These are phyloP conservation scores for Labrus mixtus DNA, from an alignment of 2,113 vertebrate species.

Conservation along the genomic window DNA sequence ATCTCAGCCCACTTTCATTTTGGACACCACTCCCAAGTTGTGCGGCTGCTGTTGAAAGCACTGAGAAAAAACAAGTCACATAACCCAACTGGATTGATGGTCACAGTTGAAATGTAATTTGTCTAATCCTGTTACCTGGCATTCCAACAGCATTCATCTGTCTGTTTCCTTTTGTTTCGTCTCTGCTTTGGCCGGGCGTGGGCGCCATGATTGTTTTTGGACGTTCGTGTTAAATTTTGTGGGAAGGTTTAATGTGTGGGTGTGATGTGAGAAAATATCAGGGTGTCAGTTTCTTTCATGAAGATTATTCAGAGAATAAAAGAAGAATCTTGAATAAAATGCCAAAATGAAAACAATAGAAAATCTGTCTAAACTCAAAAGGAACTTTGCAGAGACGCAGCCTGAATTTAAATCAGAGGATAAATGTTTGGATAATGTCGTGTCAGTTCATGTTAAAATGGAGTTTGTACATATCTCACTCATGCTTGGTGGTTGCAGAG, in stretches of 20 bases:
- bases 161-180: constrained; percentile 41
- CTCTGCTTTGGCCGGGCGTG: constrained; percentile 24
- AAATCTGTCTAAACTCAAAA: too few species aligned
- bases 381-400: not conserved
- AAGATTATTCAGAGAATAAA: constrained; percentile 9
- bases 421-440: not conserved
- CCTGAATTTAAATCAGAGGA: constrained; percentile 7
- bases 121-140: constrained; percentile 77
- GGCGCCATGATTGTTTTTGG: constrained; percentile 35
- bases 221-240: constrained; percentile 13
- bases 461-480: not conserved
- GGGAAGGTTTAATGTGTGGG: not conserved
- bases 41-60: constrained; percentile 12
- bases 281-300: constrained; percentile 4
- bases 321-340: constrained; percentile 5
- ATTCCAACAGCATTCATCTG: constrained; percentile 61
- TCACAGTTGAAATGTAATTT: constrained; percentile 77
- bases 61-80: constrained; percentile 46
- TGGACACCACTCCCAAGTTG: constrained; percentile 11
- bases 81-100: constrained; percentile 66
- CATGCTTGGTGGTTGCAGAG: not conserved
- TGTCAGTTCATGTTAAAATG: not conserved
- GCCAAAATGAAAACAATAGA: not conserved
- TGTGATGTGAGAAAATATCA: constrained; percentile 28
- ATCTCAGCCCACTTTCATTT: constrained; percentile 19